A percentile compares a stretch with the other conserved stretches of the same genome.
phyloP scores from a whole-genome alignment of 1,140 invertebrate species.

The Triops longicaudatus region DNA sequence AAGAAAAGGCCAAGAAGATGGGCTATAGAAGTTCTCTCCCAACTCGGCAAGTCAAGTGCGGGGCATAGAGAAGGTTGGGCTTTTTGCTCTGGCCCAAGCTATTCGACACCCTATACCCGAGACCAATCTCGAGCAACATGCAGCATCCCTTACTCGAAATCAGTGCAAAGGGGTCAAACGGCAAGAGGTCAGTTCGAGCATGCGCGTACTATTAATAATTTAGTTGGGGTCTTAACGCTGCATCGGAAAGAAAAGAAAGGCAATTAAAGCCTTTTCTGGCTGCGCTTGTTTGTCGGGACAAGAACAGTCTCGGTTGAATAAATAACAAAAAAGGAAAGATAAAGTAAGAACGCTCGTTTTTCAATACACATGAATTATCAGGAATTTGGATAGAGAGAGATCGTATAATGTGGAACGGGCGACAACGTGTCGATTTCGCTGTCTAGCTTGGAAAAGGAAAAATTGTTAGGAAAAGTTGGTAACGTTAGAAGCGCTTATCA shows the following conservation, averaged over 20 bases:
- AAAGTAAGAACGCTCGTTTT: neutral
- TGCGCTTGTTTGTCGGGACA: neutral
- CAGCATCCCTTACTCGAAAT: conserved; percentile 9
- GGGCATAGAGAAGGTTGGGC: neutral
- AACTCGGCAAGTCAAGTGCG: neutral
- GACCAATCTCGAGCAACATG: neutral
- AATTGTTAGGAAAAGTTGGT: neutral
- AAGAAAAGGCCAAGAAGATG: neutral
- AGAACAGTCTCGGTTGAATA: neutral
- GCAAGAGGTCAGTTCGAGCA: conserved; percentile 3
- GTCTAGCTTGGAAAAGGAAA: conserved; percentile 8
- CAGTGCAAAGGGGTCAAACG: conserved; percentile 3
- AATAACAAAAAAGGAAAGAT: neutral
- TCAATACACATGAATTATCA: neutral
- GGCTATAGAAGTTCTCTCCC: neutral
- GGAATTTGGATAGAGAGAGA: neutral
- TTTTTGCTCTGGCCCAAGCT: neutral
- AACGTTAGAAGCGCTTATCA: conserved; percentile 7
- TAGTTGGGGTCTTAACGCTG: neutral
- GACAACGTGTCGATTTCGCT: conserved; percentile 4
- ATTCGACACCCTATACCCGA: conserved; percentile 8
- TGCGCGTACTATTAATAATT: conserved; percentile 15
- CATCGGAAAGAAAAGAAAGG: neutral
- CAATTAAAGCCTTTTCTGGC: neutral
- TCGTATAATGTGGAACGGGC: neutral